Evolutionary conservation across 1,140 invertebrate species (phyloP).

Genomic region (Hyles vespertilio): DNA sequence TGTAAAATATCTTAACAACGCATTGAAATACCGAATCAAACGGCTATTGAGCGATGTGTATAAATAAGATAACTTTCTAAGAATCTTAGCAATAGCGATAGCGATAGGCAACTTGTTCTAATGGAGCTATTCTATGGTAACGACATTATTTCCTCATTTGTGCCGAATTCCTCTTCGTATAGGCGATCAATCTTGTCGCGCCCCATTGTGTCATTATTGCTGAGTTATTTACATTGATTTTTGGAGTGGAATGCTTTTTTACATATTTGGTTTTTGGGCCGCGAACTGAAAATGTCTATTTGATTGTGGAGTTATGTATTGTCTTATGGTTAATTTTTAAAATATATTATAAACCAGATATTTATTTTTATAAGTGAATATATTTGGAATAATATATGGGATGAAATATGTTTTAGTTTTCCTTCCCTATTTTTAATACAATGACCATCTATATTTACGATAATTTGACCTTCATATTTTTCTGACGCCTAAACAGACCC

Average conservation of each 20-base stretch:
- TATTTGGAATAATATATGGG: too few relatives aligned
- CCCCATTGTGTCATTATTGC: slow-evolving; percentile 13
- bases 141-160: slow-evolving; percentile 35
- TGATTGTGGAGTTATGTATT: not conserved
- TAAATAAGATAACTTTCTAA: slow-evolving; percentile 17
- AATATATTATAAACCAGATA: not conserved
- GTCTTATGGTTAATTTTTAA: not conserved
- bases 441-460: too few relatives aligned
- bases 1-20: too few relatives aligned
- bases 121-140: slow-evolving; percentile 31
- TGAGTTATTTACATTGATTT: slow-evolving; percentile 5
- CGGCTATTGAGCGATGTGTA: not conserved
- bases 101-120: slow-evolving; percentile 24
- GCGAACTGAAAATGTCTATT: not conserved
- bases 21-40: too few relatives aligned
- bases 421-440: too few relatives aligned
- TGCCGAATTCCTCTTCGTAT: slow-evolving; percentile 18
- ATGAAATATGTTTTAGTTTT: too few relatives aligned
- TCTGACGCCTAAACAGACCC: too few relatives aligned
- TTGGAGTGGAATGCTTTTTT: not conserved
- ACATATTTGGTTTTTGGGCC: not conserved
- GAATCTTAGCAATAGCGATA: slow-evolving; percentile 1
- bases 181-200: slow-evolving; percentile 29
- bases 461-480: too few relatives aligned
- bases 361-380: not conserved